phyloP scores from a whole-genome alignment of 2,113 vertebrate genomes.

The Mirza zaza region DNA sequence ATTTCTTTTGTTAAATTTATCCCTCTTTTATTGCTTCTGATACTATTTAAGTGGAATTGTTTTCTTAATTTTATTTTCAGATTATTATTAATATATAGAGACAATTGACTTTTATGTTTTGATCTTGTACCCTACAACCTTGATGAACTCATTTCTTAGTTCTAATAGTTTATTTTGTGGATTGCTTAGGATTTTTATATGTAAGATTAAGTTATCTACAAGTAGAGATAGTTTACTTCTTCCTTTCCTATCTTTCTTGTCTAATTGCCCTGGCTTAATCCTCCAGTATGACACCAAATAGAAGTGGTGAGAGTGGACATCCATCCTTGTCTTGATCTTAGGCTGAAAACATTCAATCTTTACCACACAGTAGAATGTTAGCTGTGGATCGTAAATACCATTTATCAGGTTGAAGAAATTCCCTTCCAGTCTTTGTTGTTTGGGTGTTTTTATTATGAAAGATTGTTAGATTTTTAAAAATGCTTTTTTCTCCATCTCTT shows the following conservation, averaged over 20 bases:
- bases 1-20: background rate
- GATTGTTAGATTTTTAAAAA: background rate
- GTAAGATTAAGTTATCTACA: background rate
- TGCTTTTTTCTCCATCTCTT: background rate
- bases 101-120: background rate
- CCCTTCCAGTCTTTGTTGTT: background rate
- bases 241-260: background rate
- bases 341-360: background rate
- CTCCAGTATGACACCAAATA: background rate
- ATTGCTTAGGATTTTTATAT: background rate
- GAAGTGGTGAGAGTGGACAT: background rate
- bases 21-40: constrained; percentile 10
- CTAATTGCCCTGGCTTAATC: background rate
- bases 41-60: background rate
- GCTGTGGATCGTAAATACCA: background rate
- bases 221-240: background rate
- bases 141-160: background rate
- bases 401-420: background rate
- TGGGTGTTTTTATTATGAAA: background rate
- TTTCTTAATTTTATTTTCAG: constrained; percentile 8
- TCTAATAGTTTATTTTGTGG: background rate
- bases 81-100: background rate
- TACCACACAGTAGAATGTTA: background rate
- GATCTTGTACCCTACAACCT: background rate
- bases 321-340: background rate